Conservation (phyloP, 2,113 vertebrate genomes). For the Semicossyphus pulcher region DNA sequence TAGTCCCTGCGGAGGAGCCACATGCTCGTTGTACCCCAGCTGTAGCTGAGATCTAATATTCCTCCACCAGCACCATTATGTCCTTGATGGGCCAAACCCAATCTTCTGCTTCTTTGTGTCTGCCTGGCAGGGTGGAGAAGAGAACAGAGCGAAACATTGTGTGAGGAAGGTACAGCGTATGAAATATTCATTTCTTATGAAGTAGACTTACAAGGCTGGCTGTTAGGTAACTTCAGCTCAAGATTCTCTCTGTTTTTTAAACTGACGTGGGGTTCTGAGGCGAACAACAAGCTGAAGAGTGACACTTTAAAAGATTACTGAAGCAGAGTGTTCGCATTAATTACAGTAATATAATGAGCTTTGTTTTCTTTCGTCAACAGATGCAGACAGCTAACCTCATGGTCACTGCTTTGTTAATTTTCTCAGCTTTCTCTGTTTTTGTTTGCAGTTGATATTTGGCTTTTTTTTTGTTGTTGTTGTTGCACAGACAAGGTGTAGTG, state of each 20-base stretch:
- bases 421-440: conserved; percentile 28
- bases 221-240: conserved; percentile 16
- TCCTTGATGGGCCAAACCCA: conserved; percentile 78
- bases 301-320: conserved; percentile 34
- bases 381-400: conserved; percentile 9
- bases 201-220: conserved; percentile 9
- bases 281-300: conserved; percentile 33
- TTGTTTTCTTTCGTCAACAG: background rate
- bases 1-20: conserved; percentile 74
- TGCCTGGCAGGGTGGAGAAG: conserved; percentile 52
- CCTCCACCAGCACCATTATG: conserved; percentile 71
- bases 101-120: conserved; percentile 75
- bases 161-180: conserved; percentile 32
- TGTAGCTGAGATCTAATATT: conserved; percentile 82
- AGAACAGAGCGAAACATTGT: conserved; percentile 36
- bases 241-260: background rate
- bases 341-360: background rate
- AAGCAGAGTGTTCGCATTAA: background rate
- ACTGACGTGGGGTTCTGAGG: conserved; percentile 22
- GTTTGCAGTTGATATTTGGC: conserved; percentile 48
- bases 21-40: conserved; percentile 76
- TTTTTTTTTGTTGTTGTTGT: conserved; percentile 23
- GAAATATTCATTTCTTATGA: conserved; percentile 39
- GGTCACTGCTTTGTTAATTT: conserved; percentile 40
- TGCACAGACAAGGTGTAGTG: conserved; percentile 15